Evolutionary conservation across 2,888 invertebrate genomes (phyloP), one percentile per base, ranked within the genome.

Genomic region (Patella depressa): DNA sequence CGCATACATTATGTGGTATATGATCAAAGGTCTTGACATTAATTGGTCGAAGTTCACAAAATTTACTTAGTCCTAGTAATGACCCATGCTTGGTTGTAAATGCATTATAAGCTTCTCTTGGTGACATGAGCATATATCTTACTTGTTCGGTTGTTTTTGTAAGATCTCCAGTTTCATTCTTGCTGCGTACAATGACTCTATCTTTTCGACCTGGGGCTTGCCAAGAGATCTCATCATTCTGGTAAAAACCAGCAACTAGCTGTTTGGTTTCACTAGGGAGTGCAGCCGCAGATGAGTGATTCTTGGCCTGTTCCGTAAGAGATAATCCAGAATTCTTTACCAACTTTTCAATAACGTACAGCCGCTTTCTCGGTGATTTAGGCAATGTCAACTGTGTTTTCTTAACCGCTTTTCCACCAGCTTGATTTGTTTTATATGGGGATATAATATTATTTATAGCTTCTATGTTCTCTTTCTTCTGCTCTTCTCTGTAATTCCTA

Each of bases 1-100:
- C 65, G 24, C 65, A 65, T 14, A 65, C 65, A 19, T 65, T 65
- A 65, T 65, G 65, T 65, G 65, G 65, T 19, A 65, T 65, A 14
- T 65, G 65, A 65, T 65, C 65, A 19, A 65, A 65, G 7, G 14
- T n/a, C 24, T 65, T 65, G 19, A 65, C 65, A 65, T 65, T 65
- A 2, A 4, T 1, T n/a, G 65, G 65, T 65, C 65, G 19, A n/a
- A 65, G 19, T 5, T 65, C 19, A 65, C 65, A 65, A 65, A 19
- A 65, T 65, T 65, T 65, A 19, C 65, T 65, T n/a, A 19, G 65
- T 19, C 65, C 65, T 24, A 24, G 9, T 14, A 19, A 19, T 65
- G n/a, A 65, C 24, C 19, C 19, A 65, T 65, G 65, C 7, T n/a
- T 65, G 19, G 65, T 19, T 19, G 65, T 11, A 65, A 65, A 65